These are phyloP conservation scores for Basileuterus tristriatus DNA, from an alignment of 2,797 vertebrate species.

Conservation along the genomic window DNA sequence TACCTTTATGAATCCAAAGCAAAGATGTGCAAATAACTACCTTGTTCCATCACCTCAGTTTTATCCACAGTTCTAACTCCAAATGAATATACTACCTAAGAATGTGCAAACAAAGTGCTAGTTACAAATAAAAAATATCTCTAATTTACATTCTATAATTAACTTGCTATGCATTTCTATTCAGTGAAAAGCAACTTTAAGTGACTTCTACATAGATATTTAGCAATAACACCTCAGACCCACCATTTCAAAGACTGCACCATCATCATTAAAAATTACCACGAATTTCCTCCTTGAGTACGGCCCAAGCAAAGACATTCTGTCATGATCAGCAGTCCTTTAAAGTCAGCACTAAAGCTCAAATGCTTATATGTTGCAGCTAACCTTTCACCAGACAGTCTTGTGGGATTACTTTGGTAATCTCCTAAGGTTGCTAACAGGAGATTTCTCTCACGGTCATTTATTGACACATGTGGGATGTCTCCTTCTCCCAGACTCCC, in stretches of 20 bases:
- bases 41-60: background rate
- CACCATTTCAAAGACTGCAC: conserved; percentile 78
- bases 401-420: conserved; percentile 39
- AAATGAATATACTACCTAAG: background rate
- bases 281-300: conserved; percentile 64
- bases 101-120: background rate
- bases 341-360: conserved; percentile 2
- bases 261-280: conserved; percentile 77
- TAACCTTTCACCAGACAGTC: conserved; percentile 24
- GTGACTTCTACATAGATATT: background rate
- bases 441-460: conserved; percentile 13
- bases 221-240: conserved; percentile 1
- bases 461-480: conserved; percentile 8
- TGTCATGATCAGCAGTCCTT: background rate
- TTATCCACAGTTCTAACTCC: background rate
- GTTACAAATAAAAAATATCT: background rate
- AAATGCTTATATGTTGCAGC: background rate
- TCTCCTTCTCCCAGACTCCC: too few relatives aligned
- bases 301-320: conserved; percentile 74
- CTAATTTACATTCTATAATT: background rate
- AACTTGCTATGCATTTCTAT: background rate
- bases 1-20: conserved; percentile 76
- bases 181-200: background rate
- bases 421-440: conserved; percentile 48
- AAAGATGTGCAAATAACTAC: background rate